Conservation (phyloP, 2,888 invertebrate species). For the Drosophila mettleri region DNA sequence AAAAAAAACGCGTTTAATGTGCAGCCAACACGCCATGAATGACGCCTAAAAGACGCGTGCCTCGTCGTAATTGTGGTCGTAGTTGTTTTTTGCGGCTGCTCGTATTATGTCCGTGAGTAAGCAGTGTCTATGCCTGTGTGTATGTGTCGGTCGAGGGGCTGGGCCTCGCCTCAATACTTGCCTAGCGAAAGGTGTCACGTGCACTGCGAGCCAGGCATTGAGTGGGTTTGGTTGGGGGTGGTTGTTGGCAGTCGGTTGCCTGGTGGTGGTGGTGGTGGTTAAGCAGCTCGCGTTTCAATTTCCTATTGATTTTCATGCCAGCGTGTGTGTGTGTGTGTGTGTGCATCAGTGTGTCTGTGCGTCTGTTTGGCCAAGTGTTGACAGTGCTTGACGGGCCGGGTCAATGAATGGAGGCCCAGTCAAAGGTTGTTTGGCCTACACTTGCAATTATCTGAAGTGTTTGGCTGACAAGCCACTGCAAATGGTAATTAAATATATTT, state of each 20-base stretch:
- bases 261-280: slow-evolving; percentile 18
- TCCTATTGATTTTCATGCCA: slow-evolving; percentile 56
- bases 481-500: slow-evolving; percentile 20
- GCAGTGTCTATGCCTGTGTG: not conserved
- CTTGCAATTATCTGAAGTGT: slow-evolving; percentile 41
- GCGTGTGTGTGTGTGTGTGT: not conserved
- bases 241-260: not conserved
- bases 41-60: slow-evolving; percentile 81
- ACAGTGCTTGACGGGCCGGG: slow-evolving; percentile 51
- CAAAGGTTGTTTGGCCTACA: slow-evolving; percentile 19
- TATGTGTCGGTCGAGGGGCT: not conserved
- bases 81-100: slow-evolving; percentile 26
- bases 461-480: slow-evolving; percentile 4
- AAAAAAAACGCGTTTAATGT: slow-evolving; percentile 65
- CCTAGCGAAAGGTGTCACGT: slow-evolving; percentile 63
- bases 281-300: slow-evolving; percentile 50
- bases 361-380: slow-evolving; percentile 55
- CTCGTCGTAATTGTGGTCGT: slow-evolving; percentile 36
- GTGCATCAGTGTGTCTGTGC: not conserved
- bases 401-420: slow-evolving; percentile 49
- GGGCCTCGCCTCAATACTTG: slow-evolving; percentile 35
- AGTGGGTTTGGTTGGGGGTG: not conserved
- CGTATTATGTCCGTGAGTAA: slow-evolving; percentile 48
- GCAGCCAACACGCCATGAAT: slow-evolving; percentile 78
- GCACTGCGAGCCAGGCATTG: slow-evolving; percentile 25